Evolutionary conservation across 2,113 vertebrate genomes (phyloP).

Genomic region (Aix galericulata): DNA sequence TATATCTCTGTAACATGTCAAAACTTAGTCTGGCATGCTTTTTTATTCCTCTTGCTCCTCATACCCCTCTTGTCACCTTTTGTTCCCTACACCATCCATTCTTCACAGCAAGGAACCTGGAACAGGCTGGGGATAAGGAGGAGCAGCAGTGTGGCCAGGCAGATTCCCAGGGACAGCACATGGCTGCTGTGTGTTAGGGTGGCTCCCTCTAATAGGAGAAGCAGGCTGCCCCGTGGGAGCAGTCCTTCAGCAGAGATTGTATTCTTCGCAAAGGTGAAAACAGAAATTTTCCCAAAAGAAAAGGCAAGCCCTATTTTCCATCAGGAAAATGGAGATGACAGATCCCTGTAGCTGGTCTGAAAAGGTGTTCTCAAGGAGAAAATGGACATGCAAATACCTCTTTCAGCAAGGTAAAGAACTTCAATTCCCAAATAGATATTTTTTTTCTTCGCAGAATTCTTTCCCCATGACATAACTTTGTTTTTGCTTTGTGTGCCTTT

Average conservation of each 20-base stretch:
- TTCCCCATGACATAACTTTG: neutral
- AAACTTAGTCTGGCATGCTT: neutral
- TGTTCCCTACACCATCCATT: rapidly evolving
- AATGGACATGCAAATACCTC: neutral
- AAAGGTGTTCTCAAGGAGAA: neutral
- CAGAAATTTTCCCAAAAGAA: neutral
- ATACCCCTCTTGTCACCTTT: neutral
- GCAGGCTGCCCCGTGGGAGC: rapidly evolving
- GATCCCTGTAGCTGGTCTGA: neutral
- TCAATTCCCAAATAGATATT: neutral
- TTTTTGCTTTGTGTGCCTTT: neutral
- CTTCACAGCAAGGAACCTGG: rapidly evolving
- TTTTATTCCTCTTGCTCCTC: neutral
- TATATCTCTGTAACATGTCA: neutral
- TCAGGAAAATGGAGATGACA: neutral
- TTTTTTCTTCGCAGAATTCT: neutral
- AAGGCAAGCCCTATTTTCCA: neutral
- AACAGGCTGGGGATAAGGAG: neutral
- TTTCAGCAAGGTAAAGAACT: neutral
- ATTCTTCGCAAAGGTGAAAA: neutral
- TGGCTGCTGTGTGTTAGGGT: neutral
- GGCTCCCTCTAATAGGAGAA: rapidly evolving
- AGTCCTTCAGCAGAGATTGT: neutral
- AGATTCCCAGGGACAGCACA: neutral
- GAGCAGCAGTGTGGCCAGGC: neutral